These are phyloP conservation scores for Stegodyphus dumicola DNA, from an alignment of 1,140 invertebrate genomes.

Conservation along the genomic window DNA sequence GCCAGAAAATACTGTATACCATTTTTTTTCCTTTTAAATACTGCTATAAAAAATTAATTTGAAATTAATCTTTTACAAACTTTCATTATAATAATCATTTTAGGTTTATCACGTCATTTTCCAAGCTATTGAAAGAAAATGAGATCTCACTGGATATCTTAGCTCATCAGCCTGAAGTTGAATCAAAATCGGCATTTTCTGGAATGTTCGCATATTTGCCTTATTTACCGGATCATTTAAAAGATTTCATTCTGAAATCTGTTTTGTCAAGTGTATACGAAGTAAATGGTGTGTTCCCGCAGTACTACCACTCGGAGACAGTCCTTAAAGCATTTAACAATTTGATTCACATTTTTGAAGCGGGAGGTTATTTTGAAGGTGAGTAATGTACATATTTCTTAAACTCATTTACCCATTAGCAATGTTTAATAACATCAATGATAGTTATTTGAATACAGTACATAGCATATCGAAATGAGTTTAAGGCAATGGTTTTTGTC, in stretches of 20 bases:
- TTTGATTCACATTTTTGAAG: background rate
- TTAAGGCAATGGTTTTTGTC: too few species aligned
- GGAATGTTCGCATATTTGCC: background rate
- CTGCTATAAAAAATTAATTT: too few species aligned
- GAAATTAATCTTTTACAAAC: too few species aligned
- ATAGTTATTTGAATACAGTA: too few species aligned
- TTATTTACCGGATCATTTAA: background rate
- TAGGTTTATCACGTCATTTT: conserved; percentile 12
- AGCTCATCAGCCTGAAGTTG: background rate
- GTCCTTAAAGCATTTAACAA: conserved; percentile 4
- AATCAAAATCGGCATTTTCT: background rate
- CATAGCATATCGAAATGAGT: too few species aligned
- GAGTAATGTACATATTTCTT: background rate
- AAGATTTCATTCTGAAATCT: conserved; percentile 6
- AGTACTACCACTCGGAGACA: background rate
- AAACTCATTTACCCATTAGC: too few species aligned
- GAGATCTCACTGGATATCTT: conserved; percentile 6
- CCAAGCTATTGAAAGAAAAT: background rate
- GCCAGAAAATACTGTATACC: too few species aligned
- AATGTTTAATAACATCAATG: too few species aligned
- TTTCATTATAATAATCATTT: background rate
- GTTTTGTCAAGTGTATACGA: conserved; percentile 7
- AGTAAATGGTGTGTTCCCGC: conserved; percentile 10
- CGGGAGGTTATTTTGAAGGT: conserved; percentile 26
- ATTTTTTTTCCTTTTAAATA: too few species aligned